These are phyloP conservation scores for Serripes groenlandicus DNA, from an alignment of 2,888 invertebrate species.

Conservation along the genomic window DNA sequence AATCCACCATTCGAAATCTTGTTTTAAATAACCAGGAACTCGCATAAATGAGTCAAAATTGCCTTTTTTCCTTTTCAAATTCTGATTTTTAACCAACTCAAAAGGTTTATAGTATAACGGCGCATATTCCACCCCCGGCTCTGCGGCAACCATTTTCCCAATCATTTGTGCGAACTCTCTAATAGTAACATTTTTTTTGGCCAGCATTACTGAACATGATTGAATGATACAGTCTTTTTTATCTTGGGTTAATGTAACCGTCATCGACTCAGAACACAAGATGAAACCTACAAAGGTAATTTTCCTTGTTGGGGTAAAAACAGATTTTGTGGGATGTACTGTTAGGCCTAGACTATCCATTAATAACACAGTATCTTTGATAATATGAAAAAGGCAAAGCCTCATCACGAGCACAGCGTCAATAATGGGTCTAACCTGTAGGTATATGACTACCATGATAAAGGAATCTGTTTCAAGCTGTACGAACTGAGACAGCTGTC, in stretches of 20 bases:
- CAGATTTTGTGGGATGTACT: constrained; percentile 62
- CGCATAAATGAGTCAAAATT: constrained; percentile 26
- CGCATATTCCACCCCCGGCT: too few species aligned
- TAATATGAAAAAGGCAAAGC: too few species aligned
- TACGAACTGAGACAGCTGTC: too few species aligned
- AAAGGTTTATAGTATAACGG: constrained; percentile 56
- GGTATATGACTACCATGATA: too few species aligned
- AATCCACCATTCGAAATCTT: constrained; percentile 17
- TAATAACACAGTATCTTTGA: constrained; percentile 24
- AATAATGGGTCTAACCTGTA: too few species aligned
- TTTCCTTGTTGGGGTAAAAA: constrained; percentile 43
- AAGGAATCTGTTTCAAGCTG: too few species aligned
- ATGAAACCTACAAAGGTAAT: constrained; percentile 62
- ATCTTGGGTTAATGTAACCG: constrained; percentile 28
- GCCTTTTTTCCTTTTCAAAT: constrained; percentile 33
- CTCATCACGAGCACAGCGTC: too few species aligned
- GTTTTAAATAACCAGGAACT: neutral
- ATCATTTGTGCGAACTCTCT: constrained; percentile 47
- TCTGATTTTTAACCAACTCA: constrained; percentile 52
- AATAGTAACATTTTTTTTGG: constrained; percentile 33
- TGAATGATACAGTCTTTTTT: constrained; percentile 14
- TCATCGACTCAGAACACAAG: constrained; percentile 55
- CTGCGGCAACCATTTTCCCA: constrained; percentile 54
- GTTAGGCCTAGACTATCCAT: too few species aligned
- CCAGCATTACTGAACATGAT: constrained; percentile 29